Evolutionary conservation across 2,888 invertebrate genomes (phyloP), one percentile per base, ranked within the genome.

Genomic region (Hypselothyrea guttata): DNA sequence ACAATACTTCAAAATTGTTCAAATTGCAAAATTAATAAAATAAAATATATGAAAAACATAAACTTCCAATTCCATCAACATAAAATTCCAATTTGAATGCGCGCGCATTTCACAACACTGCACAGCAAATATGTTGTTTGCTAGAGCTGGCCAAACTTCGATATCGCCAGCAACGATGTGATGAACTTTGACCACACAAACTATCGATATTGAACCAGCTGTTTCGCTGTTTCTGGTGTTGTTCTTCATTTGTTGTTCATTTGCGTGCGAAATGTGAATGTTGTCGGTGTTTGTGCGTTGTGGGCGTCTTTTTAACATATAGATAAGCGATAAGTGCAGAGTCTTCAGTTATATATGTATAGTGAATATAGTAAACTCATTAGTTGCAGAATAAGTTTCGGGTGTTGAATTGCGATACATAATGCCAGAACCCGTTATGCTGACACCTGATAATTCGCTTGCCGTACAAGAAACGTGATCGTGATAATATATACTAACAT

Each of bases 401-500:
- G n/a, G n/a, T n/a, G n/a, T n/a, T n/a, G 15, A 68, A 47, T 37
- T 16, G 53, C 47, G 22, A 38, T 53, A 13, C 28, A 45, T 60
- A 41, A 51, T 51, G 52, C 41, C 13, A 40, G 34, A 38, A 27
- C 28, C 34, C 33, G 15, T 41, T 37, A n/a, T 54, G 48, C 61
- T 62, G 56, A 59, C 52, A 47, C 42, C 37, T 37, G 52, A 35
- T 31, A 58, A 53, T 64, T 67, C 41, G 37, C 16, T 52, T 46
- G 49, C 35, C 40, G 16, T 33, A 31, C 40, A 28, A 42, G 70
- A 67, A 82, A 82, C 73, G 77, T 82, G 77, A 77, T 82, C 82
- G 41, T 46, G n/a, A 22, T 12, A 16, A 31, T 4, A 41, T 35
- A 31, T 18, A 28, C 35, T 53, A 40, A 27, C 45, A 22, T 28